Evolutionary conservation across 2,888 invertebrate species (phyloP), one percentile per base, ranked within the genome.

Genomic region (Penaeus monodon): DNA sequence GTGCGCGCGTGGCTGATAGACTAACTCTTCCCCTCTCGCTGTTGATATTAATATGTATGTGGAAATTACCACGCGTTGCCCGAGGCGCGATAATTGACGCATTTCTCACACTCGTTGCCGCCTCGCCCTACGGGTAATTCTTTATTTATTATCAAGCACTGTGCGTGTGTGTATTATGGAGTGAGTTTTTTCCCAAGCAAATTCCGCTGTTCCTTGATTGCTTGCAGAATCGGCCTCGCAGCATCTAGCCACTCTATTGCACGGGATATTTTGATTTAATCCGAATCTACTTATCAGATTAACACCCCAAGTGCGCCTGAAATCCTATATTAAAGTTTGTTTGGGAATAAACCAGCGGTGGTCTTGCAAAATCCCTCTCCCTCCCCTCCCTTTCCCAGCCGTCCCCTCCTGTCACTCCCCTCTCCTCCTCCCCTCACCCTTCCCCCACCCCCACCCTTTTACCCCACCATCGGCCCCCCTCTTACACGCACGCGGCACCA

Each of bases 11-110:
- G 86, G 82, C 68, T 82, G 82, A 86, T 86, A 86, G 86, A 86
- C 82, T 86, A 86, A 86, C 86, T 86, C 86, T 86, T 86, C 86
- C 86, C 86, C 86, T 86, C 86, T 86, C 86, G 86, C 82, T 82
- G 78, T 86, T 86, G 78, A 86, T 86, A 86, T 86, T 86, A 86
- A 86, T 86, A 86, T 86, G 86, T 86, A 86, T 86, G 86, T 86
- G 86, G 82, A 86, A 86, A 86, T 86, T 86, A 86, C 86, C 82
- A 78, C 85, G 77, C 70, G 81, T 33, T 82, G 86, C 86, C 86
- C 82, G 86, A 86, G 86, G 86, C 82, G 78, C 82, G 86, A 86
- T 86, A 86, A 86, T 86, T 86, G 86, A 79, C 82, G 77, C 78
- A 78, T 78, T 86, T 82, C 82, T 86, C 82, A 78, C 86, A 64